Evolutionary conservation across 2,113 vertebrate genomes (phyloP), one percentile per base, ranked within the genome.

Genomic region (Sula dactylatra): DNA sequence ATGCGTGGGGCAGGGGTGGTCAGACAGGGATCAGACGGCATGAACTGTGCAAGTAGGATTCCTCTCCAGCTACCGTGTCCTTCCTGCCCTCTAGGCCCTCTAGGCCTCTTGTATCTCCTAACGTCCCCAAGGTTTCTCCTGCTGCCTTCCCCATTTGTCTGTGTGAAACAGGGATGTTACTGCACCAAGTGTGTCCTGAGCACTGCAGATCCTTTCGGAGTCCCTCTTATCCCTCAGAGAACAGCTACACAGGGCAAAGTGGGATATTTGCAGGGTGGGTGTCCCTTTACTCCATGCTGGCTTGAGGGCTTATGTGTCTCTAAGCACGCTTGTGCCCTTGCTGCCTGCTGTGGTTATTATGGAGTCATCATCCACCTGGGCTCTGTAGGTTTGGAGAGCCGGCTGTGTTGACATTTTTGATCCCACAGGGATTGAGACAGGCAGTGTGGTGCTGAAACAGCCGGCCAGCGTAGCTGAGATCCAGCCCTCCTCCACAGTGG

Each of bases 371-470:
- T 40, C 66, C 34, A 4, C 24, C 49, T 20, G 52, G 56, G 61
- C 54, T 79, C 86, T 69, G 82, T 45, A 27, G 79, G n/a, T 84
- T 55, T 54, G 72, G 49, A 45, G 61, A 87, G 52, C 34, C 29
- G 71, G 38, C 88, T 83, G 11, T 52, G 52, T 21, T 87, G 70
- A 56, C 70, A 1, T 84, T 72, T 96, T 88, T 72, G 42, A 71
- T 77, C 67, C 78, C 31, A 4, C 97, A 99, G 99, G 99, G 99
- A 98, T 99, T 29, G 99, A 99, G 94, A 99, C 98, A 3, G 99
- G 99, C 5, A 98, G 96, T 0, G 99, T 99, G 88, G 98, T 98
- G 61, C 97, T 99, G 97, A 99, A 99, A 97, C 98, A 99, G 59
- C 99, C 99, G 2, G 93, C 93, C 81, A 98, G 97, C 13, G 64